Base-by-base conservation (phyloP, 1,140 invertebrate species). In the Leptoteleia sp. region DNA sequence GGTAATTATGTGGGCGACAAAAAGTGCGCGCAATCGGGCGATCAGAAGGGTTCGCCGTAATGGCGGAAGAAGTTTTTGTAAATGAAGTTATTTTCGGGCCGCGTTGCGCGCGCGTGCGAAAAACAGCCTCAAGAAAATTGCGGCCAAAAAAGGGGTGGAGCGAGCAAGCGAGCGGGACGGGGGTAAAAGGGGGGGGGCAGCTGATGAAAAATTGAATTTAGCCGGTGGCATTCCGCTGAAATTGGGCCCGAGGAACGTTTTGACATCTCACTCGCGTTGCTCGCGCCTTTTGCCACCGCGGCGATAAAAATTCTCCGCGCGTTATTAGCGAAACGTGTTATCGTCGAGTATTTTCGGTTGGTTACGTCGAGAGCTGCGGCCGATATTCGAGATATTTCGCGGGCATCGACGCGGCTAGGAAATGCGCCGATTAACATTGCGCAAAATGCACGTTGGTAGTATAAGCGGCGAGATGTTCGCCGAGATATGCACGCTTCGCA, bases 191-290 rank as follows among this genome's bases (percentile, higher is more conserved):
- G 38, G 9, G 16, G 31, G 13, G 8, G 31, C 13, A 40, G 19
- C 50, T 29, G 50, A 47, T 57, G 64, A 68, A 68, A 68, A 57
- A 68, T 68, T 68, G 25, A 57, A 57, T 68, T 47, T 38, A 38
- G 4, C 17, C 35, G 48, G 55, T 55, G 48, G 25, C 64, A 54
- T 67, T 54, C 47, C 40, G 29, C 29, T 31, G 3, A 42, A 52
- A 67, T 67, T 45, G 38, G 7, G 16, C 27, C 25, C 15, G 16
- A 38, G 50, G 50, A 64, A 54, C 47, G 15, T 22, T 54, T 43
- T 54, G 62, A 65, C 25, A 43, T 65, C 62, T 65, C 17, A 65
- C 29, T 65, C 16, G 4, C n/a, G 11, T 16, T 45, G 8, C n/a
- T 15, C 11, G 2, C 17, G 35, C 12, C 16, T 13, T 38, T 19